Conservation (phyloP, 2,888 invertebrate species). For the Amphipoea oculea region DNA sequence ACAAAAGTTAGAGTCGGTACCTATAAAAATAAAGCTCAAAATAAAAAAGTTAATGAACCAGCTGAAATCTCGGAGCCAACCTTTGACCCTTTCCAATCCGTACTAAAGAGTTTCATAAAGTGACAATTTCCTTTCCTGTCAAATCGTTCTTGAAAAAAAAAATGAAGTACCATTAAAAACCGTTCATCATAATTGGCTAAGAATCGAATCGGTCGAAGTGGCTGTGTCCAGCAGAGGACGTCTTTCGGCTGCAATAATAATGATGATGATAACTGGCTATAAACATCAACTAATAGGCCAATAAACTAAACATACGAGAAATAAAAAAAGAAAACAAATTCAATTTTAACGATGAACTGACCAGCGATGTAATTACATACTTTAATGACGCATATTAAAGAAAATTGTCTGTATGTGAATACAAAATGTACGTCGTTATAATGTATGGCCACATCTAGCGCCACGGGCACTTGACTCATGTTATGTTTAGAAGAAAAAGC, state of each 20-base stretch:
- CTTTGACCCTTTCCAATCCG: background rate
- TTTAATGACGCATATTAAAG: slow-evolving; percentile 58
- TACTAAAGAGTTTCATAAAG: background rate
- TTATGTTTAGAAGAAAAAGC: background rate
- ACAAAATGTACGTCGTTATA: slow-evolving; percentile 21
- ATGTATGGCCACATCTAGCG: slow-evolving; percentile 16
- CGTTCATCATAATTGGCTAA: slow-evolving; percentile 1
- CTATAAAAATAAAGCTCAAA: background rate
- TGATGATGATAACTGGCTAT: background rate
- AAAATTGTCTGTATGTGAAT: slow-evolving; percentile 45
- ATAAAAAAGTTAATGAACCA: background rate
- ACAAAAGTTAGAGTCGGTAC: background rate
- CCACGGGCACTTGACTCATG: background rate
- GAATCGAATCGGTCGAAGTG: background rate
- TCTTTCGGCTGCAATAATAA: background rate
- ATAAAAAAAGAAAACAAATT: slow-evolving; percentile 59
- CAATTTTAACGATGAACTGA: slow-evolving; percentile 60
- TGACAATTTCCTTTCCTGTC: background rate
- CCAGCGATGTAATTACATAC: slow-evolving; percentile 53
- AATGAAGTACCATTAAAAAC: background rate
- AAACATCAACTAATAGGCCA: slow-evolving; percentile 38
- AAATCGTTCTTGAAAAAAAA: background rate
- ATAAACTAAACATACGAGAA: slow-evolving; percentile 41
- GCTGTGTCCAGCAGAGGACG: background rate
- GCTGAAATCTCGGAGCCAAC: background rate